Percentiles rank a stretch among this genome's conserved stretches.
phyloP scores from a whole-genome alignment of 2,113 vertebrate genomes.

The Perca schrenkii region DNA sequence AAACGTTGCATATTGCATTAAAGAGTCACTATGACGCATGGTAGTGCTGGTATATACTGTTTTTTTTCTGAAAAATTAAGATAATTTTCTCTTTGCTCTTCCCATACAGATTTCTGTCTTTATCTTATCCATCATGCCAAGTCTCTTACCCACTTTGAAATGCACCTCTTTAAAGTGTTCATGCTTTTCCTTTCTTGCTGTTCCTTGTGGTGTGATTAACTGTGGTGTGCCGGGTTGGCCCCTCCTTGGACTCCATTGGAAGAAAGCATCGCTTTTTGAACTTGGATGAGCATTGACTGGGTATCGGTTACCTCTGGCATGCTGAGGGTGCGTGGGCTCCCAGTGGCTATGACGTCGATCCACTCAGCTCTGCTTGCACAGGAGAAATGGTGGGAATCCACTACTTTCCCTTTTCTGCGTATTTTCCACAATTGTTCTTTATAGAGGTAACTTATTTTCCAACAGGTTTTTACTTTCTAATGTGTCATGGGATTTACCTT shows the following conservation, averaged over 20 bases:
- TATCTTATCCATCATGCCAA: conserved; percentile 47
- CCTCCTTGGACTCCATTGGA: conserved; percentile 61
- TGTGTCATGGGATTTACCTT: conserved; percentile 68
- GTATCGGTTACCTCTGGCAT: conserved; percentile 80
- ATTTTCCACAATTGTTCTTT: conserved; percentile 66
- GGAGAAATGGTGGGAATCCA: conserved; percentile 65
- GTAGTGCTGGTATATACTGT: conserved; percentile 12
- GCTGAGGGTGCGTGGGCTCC: conserved; percentile 68
- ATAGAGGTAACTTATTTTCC: conserved; percentile 58
- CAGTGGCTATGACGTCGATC: conserved; percentile 69
- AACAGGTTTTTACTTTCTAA: conserved; percentile 54
- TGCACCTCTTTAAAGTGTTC: conserved; percentile 45
- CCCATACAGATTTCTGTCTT: conserved; percentile 32
- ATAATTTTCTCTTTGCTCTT: conserved; percentile 28
- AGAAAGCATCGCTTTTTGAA: conserved; percentile 62
- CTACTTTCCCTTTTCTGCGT: conserved; percentile 33
- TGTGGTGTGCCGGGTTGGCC: conserved; percentile 60
- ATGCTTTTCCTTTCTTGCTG: conserved; percentile 38
- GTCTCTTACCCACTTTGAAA: conserved; percentile 51
- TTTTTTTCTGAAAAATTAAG: conserved; percentile 27
- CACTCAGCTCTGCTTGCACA: conserved; percentile 56
- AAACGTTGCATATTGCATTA: conserved; percentile 42
- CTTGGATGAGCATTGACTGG: conserved; percentile 66
- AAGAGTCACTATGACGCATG: conserved; percentile 38
- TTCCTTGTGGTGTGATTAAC: conserved; percentile 66